phyloP scores from a whole-genome alignment of 2,888 invertebrate species.

The Nomada hirtipes region DNA sequence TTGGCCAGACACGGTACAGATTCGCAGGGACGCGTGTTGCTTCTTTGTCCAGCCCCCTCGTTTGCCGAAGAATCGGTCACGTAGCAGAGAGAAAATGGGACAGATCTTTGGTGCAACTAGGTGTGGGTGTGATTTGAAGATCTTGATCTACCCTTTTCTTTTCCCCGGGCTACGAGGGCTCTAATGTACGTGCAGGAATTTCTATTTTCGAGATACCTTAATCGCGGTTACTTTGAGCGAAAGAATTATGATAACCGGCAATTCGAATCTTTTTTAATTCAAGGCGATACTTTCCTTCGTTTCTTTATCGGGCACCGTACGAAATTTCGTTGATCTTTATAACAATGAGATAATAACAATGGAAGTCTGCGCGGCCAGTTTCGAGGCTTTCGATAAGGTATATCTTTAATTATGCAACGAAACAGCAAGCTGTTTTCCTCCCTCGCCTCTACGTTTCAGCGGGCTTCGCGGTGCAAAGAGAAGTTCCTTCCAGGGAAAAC shows the following conservation, averaged over 20 bases:
- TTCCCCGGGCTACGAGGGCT: no score
- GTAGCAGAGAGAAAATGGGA: no score
- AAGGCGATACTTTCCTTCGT: no score
- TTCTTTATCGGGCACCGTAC: no score
- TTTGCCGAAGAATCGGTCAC: not conserved
- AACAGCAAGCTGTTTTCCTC: conserved; percentile 42
- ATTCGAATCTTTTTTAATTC: no score
- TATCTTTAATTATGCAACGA: conserved; percentile 58
- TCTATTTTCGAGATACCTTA: no score
- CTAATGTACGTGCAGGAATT: no score
- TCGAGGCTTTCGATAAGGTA: conserved; percentile 65
- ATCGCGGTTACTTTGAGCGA: no score
- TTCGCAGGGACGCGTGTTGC: conserved; percentile 23
- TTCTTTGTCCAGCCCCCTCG: not conserved
- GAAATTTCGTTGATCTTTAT: no score
- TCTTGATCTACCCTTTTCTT: not conserved
- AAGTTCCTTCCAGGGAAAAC: conserved; percentile 27
- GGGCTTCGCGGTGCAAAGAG: not conserved
- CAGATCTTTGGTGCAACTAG: not conserved
- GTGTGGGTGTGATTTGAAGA: not conserved
- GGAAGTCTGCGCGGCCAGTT: conserved; percentile 60
- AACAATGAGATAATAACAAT: conserved; percentile 72
- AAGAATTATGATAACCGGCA: no score
- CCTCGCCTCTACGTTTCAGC: conserved; percentile 26
- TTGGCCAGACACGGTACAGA: conserved; percentile 19